phyloP scores from a whole-genome alignment of 2,888 invertebrate genomes.

The Scaptodrosophila latifasciaeformis region DNA sequence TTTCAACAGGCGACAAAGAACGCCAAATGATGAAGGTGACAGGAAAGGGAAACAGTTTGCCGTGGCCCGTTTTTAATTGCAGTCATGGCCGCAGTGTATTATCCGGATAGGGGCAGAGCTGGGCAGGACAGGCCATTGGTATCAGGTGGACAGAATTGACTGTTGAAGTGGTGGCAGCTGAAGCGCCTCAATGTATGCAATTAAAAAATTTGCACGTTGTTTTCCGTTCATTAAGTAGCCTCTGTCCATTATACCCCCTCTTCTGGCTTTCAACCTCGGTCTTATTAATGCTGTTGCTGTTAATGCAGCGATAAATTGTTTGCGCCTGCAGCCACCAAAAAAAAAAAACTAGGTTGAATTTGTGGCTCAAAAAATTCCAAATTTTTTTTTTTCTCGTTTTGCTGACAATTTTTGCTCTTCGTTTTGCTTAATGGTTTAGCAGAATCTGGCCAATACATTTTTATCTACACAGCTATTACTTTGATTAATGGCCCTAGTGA shows the following conservation, averaged over 20 bases:
- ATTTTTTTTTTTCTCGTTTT: constrained; percentile 10
- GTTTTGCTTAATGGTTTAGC: constrained; percentile 33
- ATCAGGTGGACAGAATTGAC: too few relatives aligned
- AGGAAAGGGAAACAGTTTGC: not conserved
- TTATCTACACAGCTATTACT: constrained; percentile 48
- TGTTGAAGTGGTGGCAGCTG: not conserved
- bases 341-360: constrained; percentile 9
- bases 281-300: constrained; percentile 24
- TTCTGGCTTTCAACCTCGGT: not conserved
- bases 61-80: not conserved
- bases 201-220: constrained; percentile 30
- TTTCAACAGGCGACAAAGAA: constrained; percentile 13
- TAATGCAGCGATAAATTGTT: constrained; percentile 30
- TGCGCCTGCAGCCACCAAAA: constrained; percentile 4
- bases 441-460: constrained; percentile 13
- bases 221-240: constrained; percentile 35
- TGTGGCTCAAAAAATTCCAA: too few relatives aligned
- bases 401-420: not conserved
- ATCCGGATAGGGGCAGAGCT: too few relatives aligned
- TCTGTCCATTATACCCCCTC: not conserved
- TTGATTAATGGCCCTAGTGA: constrained; percentile 52
- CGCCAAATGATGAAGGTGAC: too few relatives aligned
- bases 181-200: constrained; percentile 14
- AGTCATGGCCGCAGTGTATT: too few relatives aligned
- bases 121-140: too few relatives aligned